Conservation (phyloP, 2,888 invertebrate species). For the Celastrina argiolus region DNA sequence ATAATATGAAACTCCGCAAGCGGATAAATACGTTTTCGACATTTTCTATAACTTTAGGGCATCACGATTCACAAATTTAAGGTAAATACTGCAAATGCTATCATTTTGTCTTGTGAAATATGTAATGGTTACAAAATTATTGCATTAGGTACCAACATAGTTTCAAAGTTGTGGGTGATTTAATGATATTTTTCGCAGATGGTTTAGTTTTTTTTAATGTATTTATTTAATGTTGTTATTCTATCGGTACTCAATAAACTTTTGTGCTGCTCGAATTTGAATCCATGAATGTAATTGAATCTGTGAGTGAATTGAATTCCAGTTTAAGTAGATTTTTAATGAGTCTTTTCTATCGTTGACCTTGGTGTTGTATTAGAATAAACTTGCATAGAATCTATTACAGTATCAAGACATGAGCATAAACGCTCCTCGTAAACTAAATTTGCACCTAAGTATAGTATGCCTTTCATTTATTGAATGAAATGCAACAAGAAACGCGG, state of each 20-base stretch:
- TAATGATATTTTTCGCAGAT: too few relatives aligned
- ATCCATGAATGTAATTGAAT: too few relatives aligned
- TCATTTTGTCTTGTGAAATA: background rate
- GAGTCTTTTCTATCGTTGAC: background rate
- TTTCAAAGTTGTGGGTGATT: too few relatives aligned
- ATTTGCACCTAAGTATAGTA: too few relatives aligned
- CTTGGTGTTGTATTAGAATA: background rate
- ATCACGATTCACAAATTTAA: background rate
- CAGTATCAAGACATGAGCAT: background rate
- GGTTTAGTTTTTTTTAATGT: too few relatives aligned
- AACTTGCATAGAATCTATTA: background rate
- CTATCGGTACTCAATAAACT: too few relatives aligned
- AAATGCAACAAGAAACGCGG: constrained; percentile 1
- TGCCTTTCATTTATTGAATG: background rate
- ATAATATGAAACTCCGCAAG: background rate
- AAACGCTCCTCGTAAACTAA: background rate
- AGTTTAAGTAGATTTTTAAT: background rate
- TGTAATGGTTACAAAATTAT: background rate
- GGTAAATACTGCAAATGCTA: background rate
- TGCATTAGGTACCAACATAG: too few relatives aligned
- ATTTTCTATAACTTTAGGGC: background rate
- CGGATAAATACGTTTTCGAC: background rate
- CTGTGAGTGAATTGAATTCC: too few relatives aligned
- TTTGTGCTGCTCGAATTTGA: too few relatives aligned
- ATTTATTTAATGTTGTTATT: too few relatives aligned